Evolutionary conservation across 2,113 vertebrate genomes (phyloP).

Genomic region (Prolemur simus): DNA sequence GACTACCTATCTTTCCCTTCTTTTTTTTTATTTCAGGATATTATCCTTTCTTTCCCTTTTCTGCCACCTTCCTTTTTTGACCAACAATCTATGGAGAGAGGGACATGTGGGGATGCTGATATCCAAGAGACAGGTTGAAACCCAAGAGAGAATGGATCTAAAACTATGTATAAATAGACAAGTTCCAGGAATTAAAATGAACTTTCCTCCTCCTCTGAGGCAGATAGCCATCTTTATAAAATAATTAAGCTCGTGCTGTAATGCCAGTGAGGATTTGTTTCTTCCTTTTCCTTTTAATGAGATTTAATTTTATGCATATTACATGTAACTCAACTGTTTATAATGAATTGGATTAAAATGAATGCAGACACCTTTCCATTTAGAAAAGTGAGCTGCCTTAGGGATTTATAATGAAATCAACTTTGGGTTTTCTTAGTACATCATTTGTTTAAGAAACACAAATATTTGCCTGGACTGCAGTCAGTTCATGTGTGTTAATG

Average conservation of each 20-base stretch:
- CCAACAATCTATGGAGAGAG: background rate
- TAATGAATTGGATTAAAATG: slow-evolving; percentile 37
- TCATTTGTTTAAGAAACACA: slow-evolving; percentile 52
- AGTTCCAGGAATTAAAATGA: background rate
- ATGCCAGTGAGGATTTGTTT: background rate
- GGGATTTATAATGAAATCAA: slow-evolving; percentile 45
- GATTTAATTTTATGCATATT: slow-evolving; percentile 37
- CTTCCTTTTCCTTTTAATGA: slow-evolving; percentile 40
- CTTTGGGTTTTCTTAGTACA: background rate
- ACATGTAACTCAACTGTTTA: background rate
- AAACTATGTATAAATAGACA: background rate
- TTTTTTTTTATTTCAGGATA: too few species aligned
- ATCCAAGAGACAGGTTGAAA: background rate
- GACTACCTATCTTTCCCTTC: background rate
- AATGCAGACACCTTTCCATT: slow-evolving; percentile 38
- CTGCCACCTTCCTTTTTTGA: background rate
- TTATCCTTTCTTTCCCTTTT: background rate
- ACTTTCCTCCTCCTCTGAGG: background rate
- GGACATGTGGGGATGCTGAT: background rate
- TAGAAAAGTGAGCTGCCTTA: background rate
- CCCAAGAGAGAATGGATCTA: background rate
- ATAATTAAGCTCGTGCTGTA: background rate
- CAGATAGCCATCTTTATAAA: slow-evolving; percentile 17
- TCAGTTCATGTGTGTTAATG: background rate
- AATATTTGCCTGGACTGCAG: slow-evolving; percentile 36